Conservation (phyloP, 1,140 invertebrate species). For the Marisa cornuarietis region DNA sequence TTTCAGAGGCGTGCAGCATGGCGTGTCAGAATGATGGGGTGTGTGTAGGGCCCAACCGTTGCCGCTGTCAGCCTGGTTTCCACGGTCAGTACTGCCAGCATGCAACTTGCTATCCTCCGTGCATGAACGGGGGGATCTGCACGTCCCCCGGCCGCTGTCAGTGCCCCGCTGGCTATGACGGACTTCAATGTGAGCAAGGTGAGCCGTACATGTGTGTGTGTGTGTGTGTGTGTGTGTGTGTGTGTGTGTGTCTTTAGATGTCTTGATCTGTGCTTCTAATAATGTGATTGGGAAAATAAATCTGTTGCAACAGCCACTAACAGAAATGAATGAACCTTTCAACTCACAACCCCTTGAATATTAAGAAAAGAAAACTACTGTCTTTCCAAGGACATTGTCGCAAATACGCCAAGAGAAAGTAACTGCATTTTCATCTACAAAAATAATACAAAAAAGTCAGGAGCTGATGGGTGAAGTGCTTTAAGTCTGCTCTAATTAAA, state of each 20-base stretch:
- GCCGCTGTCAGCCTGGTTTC: conserved; percentile 78
- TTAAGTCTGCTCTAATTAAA: no score
- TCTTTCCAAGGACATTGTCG: no score
- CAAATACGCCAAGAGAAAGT: no score
- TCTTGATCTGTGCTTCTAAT: not conserved
- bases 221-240: no score
- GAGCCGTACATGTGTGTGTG: not conserved
- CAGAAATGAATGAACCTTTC: no score
- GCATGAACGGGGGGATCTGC: conserved; percentile 35
- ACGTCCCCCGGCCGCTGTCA: conserved; percentile 23
- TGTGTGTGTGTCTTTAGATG: not conserved
- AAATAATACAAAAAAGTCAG: no score
- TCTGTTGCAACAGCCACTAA: no score
- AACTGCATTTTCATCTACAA: no score
- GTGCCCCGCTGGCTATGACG: conserved; percentile 31
- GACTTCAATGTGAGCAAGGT: conserved; percentile 16
- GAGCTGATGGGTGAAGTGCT: no score
- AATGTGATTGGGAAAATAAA: no score
- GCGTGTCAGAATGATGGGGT: conserved; percentile 81
- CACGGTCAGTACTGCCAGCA: conserved; percentile 74
- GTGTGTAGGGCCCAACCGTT: conserved; percentile 77
- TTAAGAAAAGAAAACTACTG: no score
- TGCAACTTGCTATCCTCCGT: conserved; percentile 33
- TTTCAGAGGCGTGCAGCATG: conserved; percentile 75
- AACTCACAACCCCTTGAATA: no score